Percentiles rank a stretch among this genome's conserved stretches.
Evolutionary conservation across 2,888 invertebrate species (phyloP).

Genomic region (Drosophila atripex): DNA sequence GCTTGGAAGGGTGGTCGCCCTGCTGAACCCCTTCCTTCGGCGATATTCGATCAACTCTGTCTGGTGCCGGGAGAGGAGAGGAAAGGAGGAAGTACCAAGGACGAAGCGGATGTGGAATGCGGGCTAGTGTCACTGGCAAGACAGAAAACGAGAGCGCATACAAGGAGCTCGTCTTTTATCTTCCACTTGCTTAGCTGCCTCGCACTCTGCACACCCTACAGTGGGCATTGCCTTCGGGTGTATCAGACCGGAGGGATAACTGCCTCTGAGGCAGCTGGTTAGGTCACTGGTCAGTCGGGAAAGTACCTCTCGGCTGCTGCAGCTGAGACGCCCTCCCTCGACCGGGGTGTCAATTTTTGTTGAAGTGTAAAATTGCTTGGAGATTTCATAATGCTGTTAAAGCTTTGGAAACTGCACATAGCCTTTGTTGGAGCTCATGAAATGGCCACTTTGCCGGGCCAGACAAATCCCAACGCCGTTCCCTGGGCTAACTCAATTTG

Average conservation of each 20-base stretch:
- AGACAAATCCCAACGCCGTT: slow-evolving; percentile 49
- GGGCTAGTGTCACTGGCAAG: slow-evolving; percentile 62
- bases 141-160: slow-evolving; percentile 41
- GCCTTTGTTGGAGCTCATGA: slow-evolving; percentile 50
- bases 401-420: slow-evolving; percentile 53
- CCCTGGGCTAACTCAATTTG: slow-evolving; percentile 54
- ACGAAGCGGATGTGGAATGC: slow-evolving; percentile 29
- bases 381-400: slow-evolving; percentile 76
- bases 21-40: slow-evolving; percentile 1
- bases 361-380: slow-evolving; percentile 76
- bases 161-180: slow-evolving; percentile 66
- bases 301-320: not conserved
- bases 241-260: not conserved
- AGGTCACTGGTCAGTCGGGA: slow-evolving; percentile 20
- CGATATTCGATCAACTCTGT: slow-evolving; percentile 60
- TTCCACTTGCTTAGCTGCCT: slow-evolving; percentile 68
- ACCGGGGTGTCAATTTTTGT: slow-evolving; percentile 71
- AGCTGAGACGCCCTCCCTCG: slow-evolving; percentile 1
- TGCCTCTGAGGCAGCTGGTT: not conserved
- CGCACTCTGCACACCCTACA: slow-evolving; percentile 4
- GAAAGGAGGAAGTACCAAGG: not conserved
- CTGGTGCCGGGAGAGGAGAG: slow-evolving; percentile 10
- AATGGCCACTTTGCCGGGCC: slow-evolving; percentile 51
- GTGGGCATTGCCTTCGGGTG: slow-evolving; percentile 6
- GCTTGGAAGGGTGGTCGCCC: slow-evolving; percentile 32